These are phyloP conservation scores for Enteromius viviparus DNA, from an alignment of 2,797 vertebrate genomes.

Conservation along the genomic window DNA sequence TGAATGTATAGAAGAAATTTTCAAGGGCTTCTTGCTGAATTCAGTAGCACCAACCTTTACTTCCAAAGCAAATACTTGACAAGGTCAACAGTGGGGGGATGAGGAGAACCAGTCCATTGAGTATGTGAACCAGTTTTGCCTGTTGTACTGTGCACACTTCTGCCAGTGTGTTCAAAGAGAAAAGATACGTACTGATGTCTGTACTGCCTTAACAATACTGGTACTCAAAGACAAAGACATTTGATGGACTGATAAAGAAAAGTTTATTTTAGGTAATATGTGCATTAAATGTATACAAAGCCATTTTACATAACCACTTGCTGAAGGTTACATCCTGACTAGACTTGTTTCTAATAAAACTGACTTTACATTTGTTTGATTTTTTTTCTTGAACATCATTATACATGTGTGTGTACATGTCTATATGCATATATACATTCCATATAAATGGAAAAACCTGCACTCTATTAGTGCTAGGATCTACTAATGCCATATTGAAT, in stretches of 20 bases:
- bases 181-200: slow-evolving; percentile 26
- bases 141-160: slow-evolving; percentile 33
- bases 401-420: too few species aligned
- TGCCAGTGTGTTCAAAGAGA: slow-evolving; percentile 1
- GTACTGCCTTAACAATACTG: background rate
- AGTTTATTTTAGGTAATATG: slow-evolving; percentile 11
- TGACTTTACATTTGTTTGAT: background rate
- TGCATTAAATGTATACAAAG: background rate
- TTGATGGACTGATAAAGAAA: slow-evolving; percentile 14
- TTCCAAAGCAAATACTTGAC: slow-evolving; percentile 42
- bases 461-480: background rate
- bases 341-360: background rate
- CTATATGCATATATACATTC: too few species aligned
- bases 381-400: background rate
- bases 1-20: background rate
- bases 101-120: slow-evolving; percentile 41
- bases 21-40: slow-evolving; percentile 5
- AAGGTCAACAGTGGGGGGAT: slow-evolving; percentile 33
- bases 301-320: slow-evolving; percentile 1
- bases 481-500: background rate
- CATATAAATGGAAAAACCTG: too few species aligned
- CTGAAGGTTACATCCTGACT: background rate
- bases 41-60: slow-evolving; percentile 31
- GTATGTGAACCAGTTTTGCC: slow-evolving; percentile 37
- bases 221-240: slow-evolving; percentile 25